Percentiles rank a stretch among this genome's conserved stretches.
These are phyloP conservation scores for Alloplasta piceator DNA, from an alignment of 2,888 invertebrate genomes.

Conservation along the genomic window DNA sequence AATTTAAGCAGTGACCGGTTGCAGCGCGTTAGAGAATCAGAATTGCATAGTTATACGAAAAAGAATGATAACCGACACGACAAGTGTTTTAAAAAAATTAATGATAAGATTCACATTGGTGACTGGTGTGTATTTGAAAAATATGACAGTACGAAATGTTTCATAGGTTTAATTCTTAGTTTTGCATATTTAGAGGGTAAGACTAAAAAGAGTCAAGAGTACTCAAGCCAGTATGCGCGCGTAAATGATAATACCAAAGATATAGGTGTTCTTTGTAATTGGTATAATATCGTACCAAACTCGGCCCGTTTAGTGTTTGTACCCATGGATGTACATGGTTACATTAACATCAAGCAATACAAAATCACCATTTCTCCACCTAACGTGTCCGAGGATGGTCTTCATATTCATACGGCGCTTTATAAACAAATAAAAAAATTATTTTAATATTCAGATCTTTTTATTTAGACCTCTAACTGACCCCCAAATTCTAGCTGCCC, in stretches of 20 bases:
- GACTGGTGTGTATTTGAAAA: conserved; percentile 54
- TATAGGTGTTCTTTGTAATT: conserved; percentile 41
- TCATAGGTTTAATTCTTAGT: conserved; percentile 38
- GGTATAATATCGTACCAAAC: conserved; percentile 16
- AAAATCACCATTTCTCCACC: too few relatives aligned
- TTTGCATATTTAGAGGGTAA: conserved; percentile 34
- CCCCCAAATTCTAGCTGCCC: too few relatives aligned
- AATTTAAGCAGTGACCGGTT: conserved; percentile 50
- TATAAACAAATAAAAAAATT: too few relatives aligned
- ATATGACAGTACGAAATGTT: conserved; percentile 21
- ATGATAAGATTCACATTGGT: conserved; percentile 46
- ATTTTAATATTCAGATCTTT: too few relatives aligned
- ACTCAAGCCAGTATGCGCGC: conserved; percentile 35
- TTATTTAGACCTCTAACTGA: too few relatives aligned
- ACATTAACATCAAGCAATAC: too few relatives aligned
- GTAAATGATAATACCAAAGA: conserved; percentile 33
- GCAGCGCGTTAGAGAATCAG: conserved; percentile 41
- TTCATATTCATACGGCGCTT: too few relatives aligned
- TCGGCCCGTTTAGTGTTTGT: conserved; percentile 33
- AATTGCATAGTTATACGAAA: conserved; percentile 23
- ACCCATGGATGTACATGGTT: conserved; percentile 72
- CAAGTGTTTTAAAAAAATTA: conserved; percentile 42
- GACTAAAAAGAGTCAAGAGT: conserved; percentile 26
- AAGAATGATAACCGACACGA: conserved; percentile 8
- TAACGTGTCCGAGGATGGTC: too few relatives aligned